Evolutionary conservation across 2,797 vertebrate species (phyloP).

Genomic region (Furcifer pardalis): DNA sequence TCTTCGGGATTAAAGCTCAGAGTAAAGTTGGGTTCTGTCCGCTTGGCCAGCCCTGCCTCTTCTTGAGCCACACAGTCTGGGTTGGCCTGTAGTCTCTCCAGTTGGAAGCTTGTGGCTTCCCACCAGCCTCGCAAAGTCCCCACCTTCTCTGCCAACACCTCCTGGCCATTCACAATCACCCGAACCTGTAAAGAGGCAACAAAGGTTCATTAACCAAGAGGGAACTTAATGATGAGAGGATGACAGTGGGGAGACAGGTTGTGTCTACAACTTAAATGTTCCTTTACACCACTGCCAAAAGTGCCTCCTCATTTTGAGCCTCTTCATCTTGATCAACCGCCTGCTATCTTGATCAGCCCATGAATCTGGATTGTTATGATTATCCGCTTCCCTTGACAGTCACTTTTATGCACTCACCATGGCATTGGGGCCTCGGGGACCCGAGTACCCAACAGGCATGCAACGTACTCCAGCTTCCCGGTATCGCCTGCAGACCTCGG

Average conservation of each 20-base stretch:
- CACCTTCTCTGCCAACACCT: slow-evolving; percentile 80
- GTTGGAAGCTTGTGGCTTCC: slow-evolving; percentile 91
- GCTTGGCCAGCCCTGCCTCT: slow-evolving; percentile 77
- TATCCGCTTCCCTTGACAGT: rapidly evolving
- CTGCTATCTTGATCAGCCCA: no score
- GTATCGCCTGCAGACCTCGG: slow-evolving; percentile 75
- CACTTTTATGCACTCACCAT: slow-evolving; percentile 73
- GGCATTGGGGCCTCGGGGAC: slow-evolving; percentile 80
- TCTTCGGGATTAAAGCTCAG: slow-evolving; percentile 82
- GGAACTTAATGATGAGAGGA: no score
- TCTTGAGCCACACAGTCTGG: slow-evolving; percentile 83
- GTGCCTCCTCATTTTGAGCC: no score
- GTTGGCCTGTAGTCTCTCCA: slow-evolving; percentile 87
- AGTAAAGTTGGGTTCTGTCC: slow-evolving; percentile 81
- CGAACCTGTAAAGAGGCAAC: slow-evolving; percentile 72
- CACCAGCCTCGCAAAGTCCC: slow-evolving; percentile 82
- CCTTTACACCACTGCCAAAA: no score
- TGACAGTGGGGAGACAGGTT: no score
- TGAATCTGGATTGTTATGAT: rapidly evolving
- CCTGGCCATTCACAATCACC: slow-evolving; percentile 77
- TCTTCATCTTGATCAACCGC: neutral
- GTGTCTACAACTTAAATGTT: no score
- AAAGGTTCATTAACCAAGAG: neutral
- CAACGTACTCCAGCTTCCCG: slow-evolving; percentile 78
- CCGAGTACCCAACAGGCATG: slow-evolving; percentile 80